Evolutionary conservation across 2,888 invertebrate genomes (phyloP).

Genomic region (Didymodactylos carnosus): DNA sequence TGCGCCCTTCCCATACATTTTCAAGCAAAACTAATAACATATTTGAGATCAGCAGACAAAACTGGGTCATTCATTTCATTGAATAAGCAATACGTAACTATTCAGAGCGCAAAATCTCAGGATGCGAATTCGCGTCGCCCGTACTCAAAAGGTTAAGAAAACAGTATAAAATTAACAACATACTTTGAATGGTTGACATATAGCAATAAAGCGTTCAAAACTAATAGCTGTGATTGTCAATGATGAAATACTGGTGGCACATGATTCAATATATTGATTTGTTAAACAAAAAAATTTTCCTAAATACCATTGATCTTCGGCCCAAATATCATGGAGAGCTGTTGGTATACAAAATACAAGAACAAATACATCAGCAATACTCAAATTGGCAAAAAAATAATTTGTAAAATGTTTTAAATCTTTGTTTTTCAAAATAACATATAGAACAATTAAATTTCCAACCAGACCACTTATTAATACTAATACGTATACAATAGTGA

Average conservation of each 20-base stretch:
- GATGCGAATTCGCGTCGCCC: too few relatives aligned
- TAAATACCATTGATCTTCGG: neutral
- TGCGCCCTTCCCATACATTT: too few relatives aligned
- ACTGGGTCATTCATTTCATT: too few relatives aligned
- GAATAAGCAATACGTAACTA: too few relatives aligned
- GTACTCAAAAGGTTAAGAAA: too few relatives aligned
- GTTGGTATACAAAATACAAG: neutral
- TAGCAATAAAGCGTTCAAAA: neutral
- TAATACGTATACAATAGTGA: neutral
- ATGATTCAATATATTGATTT: neutral
- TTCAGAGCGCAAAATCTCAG: too few relatives aligned
- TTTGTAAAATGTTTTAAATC: neutral
- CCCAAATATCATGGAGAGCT: neutral
- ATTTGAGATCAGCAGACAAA: too few relatives aligned
- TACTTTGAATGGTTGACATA: neutral
- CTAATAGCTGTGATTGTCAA: neutral
- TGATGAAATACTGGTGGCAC: neutral
- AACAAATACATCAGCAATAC: neutral
- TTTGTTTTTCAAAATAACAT: neutral
- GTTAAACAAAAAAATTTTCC: neutral
- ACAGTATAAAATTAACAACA: neutral
- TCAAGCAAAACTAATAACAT: too few relatives aligned
- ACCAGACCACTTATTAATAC: neutral
- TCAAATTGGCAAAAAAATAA: neutral
- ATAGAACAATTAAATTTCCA: neutral